Conservation (phyloP, 2,888 invertebrate species). For the Stomorhina lunata region DNA sequence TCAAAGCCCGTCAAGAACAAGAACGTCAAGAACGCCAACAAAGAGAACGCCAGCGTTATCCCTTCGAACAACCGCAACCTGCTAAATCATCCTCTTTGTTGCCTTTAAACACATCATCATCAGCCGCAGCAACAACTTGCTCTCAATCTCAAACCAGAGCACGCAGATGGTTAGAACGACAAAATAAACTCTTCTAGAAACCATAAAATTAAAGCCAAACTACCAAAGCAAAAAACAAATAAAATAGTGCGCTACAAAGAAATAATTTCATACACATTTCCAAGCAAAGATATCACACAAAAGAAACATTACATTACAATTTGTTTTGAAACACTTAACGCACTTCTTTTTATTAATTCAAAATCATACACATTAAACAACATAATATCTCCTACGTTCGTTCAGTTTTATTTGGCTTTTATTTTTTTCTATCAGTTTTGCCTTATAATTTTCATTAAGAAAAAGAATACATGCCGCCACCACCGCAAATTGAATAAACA, state of each 20-base stretch:
- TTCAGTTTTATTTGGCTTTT: slow-evolving; percentile 62
- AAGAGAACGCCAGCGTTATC: slow-evolving; percentile 70
- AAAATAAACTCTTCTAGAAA: slow-evolving; percentile 61
- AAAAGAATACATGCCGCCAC: slow-evolving; percentile 64
- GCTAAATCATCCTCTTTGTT: slow-evolving; percentile 26
- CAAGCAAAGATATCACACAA: slow-evolving; percentile 1
- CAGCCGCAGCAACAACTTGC: slow-evolving; percentile 67
- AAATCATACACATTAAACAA: too few relatives aligned
- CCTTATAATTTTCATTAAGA: slow-evolving; percentile 48
- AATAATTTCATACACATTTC: slow-evolving; percentile 45
- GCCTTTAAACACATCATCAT: slow-evolving; percentile 18
- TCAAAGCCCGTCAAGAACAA: slow-evolving; percentile 79
- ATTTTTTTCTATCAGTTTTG: slow-evolving; percentile 51
- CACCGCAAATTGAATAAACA: not conserved
- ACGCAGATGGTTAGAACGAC: slow-evolving; percentile 78
- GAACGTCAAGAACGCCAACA: slow-evolving; percentile 79
- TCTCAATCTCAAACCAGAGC: slow-evolving; percentile 60
- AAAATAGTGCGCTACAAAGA: slow-evolving; percentile 24
- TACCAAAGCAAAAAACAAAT: slow-evolving; percentile 24
- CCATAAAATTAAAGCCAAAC: slow-evolving; percentile 63
- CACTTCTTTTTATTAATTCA: slow-evolving; percentile 24
- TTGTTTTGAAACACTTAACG: not conserved
- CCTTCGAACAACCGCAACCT: slow-evolving; percentile 70
- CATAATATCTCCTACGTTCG: slow-evolving; percentile 19
- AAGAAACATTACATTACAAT: slow-evolving; percentile 32